Conservation (phyloP, 2,888 invertebrate genomes). For the Onchidella celtica region DNA sequence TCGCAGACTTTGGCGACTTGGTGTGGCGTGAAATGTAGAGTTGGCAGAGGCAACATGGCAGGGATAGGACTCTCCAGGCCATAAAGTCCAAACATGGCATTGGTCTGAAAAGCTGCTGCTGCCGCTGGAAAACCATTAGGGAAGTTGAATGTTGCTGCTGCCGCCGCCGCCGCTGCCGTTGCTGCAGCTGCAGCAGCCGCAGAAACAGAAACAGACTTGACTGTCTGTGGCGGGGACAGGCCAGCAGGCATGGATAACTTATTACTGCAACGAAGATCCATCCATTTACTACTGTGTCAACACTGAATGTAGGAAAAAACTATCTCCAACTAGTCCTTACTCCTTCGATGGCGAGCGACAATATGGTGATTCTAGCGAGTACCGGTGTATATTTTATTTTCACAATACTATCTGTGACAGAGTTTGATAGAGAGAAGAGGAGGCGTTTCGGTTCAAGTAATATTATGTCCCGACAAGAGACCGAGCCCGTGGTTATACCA, state of each 20-base stretch:
- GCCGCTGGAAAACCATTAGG: conserved; percentile 34
- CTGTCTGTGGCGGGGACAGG: conserved; percentile 39
- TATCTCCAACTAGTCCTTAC: not conserved
- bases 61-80: conserved; percentile 55
- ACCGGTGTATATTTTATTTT: conserved; percentile 35
- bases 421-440: conserved; percentile 37
- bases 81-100: conserved; percentile 56
- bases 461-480: conserved; percentile 38
- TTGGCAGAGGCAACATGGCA: conserved; percentile 73
- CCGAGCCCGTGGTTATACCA: conserved; percentile 20
- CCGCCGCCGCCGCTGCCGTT: conserved; percentile 40
- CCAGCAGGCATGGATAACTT: conserved; percentile 51
- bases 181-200: conserved; percentile 31
- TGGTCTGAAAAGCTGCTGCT: not conserved
- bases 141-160: conserved; percentile 33
- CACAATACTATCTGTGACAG: conserved; percentile 45
- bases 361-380: conserved; percentile 6
- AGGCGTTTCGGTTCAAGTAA: conserved; percentile 44
- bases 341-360: conserved; percentile 7
- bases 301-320: not conserved
- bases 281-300: conserved; percentile 43
- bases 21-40: conserved; percentile 77
- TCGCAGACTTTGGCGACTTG: conserved; percentile 80
- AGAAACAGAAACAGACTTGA: conserved; percentile 34
- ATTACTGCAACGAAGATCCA: conserved; percentile 55